phyloP scores from a whole-genome alignment of 2,888 invertebrate genomes.

The Eremobia ochroleuca region DNA sequence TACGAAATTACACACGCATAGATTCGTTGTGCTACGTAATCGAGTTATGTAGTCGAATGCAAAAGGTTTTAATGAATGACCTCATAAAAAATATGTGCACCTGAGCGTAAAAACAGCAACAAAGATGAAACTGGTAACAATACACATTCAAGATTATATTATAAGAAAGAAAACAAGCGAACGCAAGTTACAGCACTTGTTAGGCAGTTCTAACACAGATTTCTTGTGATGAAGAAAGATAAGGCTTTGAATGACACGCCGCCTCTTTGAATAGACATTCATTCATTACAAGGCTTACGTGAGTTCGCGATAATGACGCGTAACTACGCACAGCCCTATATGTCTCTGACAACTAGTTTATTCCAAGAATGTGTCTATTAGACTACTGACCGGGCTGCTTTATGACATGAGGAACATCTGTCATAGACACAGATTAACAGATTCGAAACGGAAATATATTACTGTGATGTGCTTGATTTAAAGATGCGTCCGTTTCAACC shows the following conservation, averaged over 20 bases:
- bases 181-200: neutral
- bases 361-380: constrained; percentile 39
- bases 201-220: constrained; percentile 20
- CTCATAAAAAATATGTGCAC: constrained; percentile 46
- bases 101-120: constrained; percentile 25
- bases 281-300: constrained; percentile 48
- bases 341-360: constrained; percentile 24
- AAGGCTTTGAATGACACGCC: constrained; percentile 47
- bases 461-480: constrained; percentile 38
- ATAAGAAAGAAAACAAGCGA: constrained; percentile 18
- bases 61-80: constrained; percentile 47
- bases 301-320: constrained; percentile 50
- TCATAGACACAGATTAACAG: constrained; percentile 49
- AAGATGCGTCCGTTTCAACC: constrained; percentile 4
- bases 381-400: constrained; percentile 48
- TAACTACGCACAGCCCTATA: constrained; percentile 43
- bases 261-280: constrained; percentile 34
- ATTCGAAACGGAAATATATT: constrained; percentile 52
- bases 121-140: constrained; percentile 25
- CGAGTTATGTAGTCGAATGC: constrained; percentile 42
- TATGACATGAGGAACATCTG: constrained; percentile 47
- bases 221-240: constrained; percentile 48
- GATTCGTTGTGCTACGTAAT: constrained; percentile 52
- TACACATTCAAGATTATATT: constrained; percentile 20
- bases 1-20: constrained; percentile 59